A percentile compares a stretch with the other conserved stretches of the same genome.
Evolutionary conservation across 2,888 invertebrate genomes (phyloP).

Genomic region (Axea sp.): DNA sequence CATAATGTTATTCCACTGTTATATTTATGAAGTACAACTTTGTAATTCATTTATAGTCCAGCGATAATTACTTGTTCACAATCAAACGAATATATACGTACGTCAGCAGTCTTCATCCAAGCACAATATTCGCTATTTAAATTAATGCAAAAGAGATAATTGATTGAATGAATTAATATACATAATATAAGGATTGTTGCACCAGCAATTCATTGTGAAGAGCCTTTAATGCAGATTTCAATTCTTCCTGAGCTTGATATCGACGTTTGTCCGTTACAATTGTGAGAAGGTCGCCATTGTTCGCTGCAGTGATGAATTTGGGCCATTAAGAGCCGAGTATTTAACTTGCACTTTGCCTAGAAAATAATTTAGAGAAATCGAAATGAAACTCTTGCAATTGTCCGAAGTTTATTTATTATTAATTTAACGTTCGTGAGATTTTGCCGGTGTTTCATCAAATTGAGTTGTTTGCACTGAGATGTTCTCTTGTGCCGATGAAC

Average conservation of each 20-base stretch:
- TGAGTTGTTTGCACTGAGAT: too few relatives aligned
- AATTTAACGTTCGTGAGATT: too few relatives aligned
- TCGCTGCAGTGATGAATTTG: slow-evolving; percentile 35
- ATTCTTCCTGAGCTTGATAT: slow-evolving; percentile 44
- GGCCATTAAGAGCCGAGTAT: slow-evolving; percentile 31
- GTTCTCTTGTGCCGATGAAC: too few relatives aligned
- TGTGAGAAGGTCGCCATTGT: slow-evolving; percentile 38
- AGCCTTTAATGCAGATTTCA: slow-evolving; percentile 52
- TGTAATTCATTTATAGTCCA: too few relatives aligned
- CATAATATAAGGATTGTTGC: slow-evolving; percentile 46
- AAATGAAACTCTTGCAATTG: slow-evolving; percentile 27
- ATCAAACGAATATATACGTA: not conserved
- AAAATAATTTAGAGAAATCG: slow-evolving; percentile 36
- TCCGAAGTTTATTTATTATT: slow-evolving; percentile 9
- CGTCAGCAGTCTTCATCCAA: not conserved
- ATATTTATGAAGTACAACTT: too few relatives aligned
- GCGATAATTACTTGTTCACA: too few relatives aligned
- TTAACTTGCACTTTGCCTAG: slow-evolving; percentile 41
- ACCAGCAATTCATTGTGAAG: slow-evolving; percentile 40
- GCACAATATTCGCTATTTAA: slow-evolving; percentile 1
- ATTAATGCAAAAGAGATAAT: too few relatives aligned
- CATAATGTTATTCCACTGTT: too few relatives aligned
- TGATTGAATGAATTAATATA: too few relatives aligned
- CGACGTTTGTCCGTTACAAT: slow-evolving; percentile 44
- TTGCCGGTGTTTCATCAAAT: too few relatives aligned